Evolutionary conservation across 2,113 vertebrate genomes (phyloP).

Genomic region (Varanus salvator): DNA sequence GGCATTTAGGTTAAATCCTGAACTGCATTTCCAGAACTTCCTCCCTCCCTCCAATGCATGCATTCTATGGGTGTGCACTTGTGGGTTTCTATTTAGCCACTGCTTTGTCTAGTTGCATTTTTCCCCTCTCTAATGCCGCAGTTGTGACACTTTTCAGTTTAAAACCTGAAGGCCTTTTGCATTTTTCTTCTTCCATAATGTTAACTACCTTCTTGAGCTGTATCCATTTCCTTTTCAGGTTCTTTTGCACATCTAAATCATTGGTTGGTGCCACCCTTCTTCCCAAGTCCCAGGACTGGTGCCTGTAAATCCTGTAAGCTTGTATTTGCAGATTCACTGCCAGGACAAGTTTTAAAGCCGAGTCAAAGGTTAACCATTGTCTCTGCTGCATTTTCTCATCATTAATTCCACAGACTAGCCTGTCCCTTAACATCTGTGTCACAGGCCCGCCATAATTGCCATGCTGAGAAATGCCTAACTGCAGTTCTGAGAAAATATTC

Average conservation of each 20-base stretch:
- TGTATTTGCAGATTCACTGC: not conserved
- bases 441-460: not conserved
- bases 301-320: not conserved
- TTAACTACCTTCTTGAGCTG: not conserved
- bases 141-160: not conserved
- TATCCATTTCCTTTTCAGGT: not conserved
- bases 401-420: slow-evolving; percentile 11
- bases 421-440: not conserved
- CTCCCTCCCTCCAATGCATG: not conserved
- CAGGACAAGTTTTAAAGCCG: not conserved
- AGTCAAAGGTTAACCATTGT: not conserved
- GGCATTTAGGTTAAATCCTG: not conserved
- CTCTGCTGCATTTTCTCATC: not conserved
- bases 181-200: not conserved
- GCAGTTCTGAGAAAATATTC: not conserved
- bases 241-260: not conserved
- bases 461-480: not conserved
- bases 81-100: not conserved
- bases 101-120: not conserved
- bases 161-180: not conserved
- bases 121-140: not conserved
- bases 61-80: not conserved
- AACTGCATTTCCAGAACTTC: not conserved
- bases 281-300: not conserved
- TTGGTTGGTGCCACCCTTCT: not conserved